A percentile compares a stretch with the other conserved stretches of the same genome.
These are phyloP conservation scores for Pycnonotus jocosus DNA, from an alignment of 2,113 vertebrate genomes.

Conservation along the genomic window DNA sequence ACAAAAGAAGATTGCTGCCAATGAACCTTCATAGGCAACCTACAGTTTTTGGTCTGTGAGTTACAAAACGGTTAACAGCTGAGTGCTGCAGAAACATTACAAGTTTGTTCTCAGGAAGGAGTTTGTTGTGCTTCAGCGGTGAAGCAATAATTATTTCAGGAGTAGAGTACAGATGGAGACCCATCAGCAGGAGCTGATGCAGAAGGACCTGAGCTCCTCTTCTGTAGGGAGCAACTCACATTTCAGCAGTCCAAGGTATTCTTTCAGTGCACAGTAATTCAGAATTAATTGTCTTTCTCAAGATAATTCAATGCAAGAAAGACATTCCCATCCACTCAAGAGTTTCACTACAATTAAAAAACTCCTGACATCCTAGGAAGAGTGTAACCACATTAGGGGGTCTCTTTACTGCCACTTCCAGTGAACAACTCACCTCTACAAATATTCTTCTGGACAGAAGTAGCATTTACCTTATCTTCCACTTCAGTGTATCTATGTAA, in stretches of 20 bases:
- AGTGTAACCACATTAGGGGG: neutral
- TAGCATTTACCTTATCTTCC: neutral
- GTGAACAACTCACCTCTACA: neutral
- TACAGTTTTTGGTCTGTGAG: neutral
- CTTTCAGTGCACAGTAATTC: neutral
- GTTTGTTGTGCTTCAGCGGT: neutral
- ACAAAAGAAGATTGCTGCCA: neutral
- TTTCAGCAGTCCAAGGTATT: neutral
- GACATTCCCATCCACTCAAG: neutral
- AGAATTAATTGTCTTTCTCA: neutral
- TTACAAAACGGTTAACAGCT: neutral
- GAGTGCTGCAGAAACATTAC: neutral
- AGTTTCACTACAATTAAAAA: neutral
- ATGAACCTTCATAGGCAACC: neutral
- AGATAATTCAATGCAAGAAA: too few species aligned
- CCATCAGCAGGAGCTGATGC: neutral
- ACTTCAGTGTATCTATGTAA: neutral
- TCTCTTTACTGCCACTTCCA: neutral
- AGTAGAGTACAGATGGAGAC: neutral
- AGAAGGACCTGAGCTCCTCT: neutral
- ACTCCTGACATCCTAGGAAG: neutral
- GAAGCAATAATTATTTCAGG: neutral
- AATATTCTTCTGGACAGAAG: neutral
- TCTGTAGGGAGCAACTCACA: neutral
- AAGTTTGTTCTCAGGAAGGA: neutral